A percentile compares a stretch with the other conserved stretches of the same genome.
Conservation (phyloP, 37 sponge, comb jelly and placozoan genomes). For the Ephydatia muelleri region DNA sequence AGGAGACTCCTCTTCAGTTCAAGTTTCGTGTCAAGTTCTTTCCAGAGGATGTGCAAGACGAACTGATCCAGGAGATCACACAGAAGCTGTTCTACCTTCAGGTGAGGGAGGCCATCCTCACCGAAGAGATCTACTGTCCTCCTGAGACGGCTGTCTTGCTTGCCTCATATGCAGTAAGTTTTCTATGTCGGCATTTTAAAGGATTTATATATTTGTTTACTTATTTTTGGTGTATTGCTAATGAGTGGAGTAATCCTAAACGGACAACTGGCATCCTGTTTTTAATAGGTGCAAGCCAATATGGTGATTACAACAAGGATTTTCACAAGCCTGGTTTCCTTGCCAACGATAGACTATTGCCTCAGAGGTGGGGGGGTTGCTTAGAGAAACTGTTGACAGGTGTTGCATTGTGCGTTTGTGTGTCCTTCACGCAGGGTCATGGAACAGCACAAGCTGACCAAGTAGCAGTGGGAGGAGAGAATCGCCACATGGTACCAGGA, state of each 20-base stretch:
- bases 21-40: constrained; percentile 94
- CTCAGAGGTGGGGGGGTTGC: constrained; percentile 77
- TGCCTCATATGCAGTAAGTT: constrained; percentile 94
- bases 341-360: constrained; percentile 82
- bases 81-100: constrained; percentile 85
- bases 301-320: constrained; percentile 88
- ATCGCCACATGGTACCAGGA: constrained; percentile 92
- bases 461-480: constrained; percentile 96
- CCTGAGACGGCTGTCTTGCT: constrained; percentile 92
- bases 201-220: neutral
- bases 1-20: constrained; percentile 91
- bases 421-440: constrained; percentile 65
- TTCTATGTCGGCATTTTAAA: neutral
- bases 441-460: constrained; percentile 89
- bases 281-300: constrained; percentile 87
- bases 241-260: neutral
- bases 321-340: constrained; percentile 81
- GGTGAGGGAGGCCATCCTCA: constrained; percentile 84
- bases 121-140: constrained; percentile 92
- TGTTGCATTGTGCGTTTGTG: neutral
- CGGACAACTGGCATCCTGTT: neutral
- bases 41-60: constrained; percentile 96
- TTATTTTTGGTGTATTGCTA: neutral
- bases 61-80: constrained; percentile 96
- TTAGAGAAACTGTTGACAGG: too few relatives aligned